These are phyloP conservation scores for Atta texana DNA, from an alignment of 1,140 invertebrate species.

Conservation along the genomic window DNA sequence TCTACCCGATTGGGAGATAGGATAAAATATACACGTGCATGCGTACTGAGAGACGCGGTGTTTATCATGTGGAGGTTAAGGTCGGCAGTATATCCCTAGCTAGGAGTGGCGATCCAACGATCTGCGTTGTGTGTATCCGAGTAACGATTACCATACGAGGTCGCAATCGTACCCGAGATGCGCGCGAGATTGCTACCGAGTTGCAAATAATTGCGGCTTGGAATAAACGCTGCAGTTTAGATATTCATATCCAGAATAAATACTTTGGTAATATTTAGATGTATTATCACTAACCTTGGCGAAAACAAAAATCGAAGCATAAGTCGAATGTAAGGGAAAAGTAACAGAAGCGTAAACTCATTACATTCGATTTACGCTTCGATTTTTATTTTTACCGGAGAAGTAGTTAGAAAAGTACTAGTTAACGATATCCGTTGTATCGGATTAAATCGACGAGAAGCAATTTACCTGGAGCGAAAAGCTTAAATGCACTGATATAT, in stretches of 20 bases:
- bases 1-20: slow-evolving; percentile 66
- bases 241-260: background rate
- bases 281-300: background rate
- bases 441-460: background rate
- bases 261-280: background rate
- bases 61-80: slow-evolving; percentile 68
- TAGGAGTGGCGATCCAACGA: slow-evolving; percentile 71
- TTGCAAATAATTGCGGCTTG: slow-evolving; percentile 43
- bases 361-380: too few species aligned
- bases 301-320: too few species aligned
- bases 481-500: background rate
- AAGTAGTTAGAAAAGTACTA: background rate
- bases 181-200: slow-evolving; percentile 59
- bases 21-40: slow-evolving; percentile 56
- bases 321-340: too few species aligned
- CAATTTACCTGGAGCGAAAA: background rate
- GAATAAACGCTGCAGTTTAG: background rate
- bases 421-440: background rate
- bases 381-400: too few species aligned
- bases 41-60: slow-evolving; percentile 60
- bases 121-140: slow-evolving; percentile 64
- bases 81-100: slow-evolving; percentile 65
- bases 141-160: slow-evolving; percentile 72
- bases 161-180: slow-evolving; percentile 57
- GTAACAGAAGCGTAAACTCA: too few species aligned